Percentiles rank a stretch among this genome's conserved stretches.
Evolutionary conservation across 2,888 invertebrate genomes (phyloP).

Genomic region (Clusia tigrina): DNA sequence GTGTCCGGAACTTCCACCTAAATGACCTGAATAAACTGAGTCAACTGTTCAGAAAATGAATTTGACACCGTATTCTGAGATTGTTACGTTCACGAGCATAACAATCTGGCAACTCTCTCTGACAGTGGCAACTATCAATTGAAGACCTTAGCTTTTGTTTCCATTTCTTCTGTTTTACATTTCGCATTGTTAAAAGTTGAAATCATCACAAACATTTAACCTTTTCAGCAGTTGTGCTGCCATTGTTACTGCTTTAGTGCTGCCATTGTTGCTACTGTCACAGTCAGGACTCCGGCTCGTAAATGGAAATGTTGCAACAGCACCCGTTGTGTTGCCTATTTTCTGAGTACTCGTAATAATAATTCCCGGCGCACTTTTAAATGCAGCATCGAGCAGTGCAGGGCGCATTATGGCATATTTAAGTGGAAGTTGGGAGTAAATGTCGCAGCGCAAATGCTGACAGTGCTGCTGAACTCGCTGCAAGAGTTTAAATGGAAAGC

Average conservation of each 20-base stretch:
- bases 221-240: conserved; percentile 17
- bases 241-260: conserved; percentile 11
- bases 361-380: too few relatives aligned
- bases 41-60: too few relatives aligned
- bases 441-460: not conserved
- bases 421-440: not conserved
- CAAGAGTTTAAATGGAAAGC: too few relatives aligned
- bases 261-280: conserved; percentile 18
- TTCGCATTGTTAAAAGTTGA: conserved; percentile 24
- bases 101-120: conserved; percentile 3
- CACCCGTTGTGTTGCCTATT: not conserved
- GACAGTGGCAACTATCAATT: conserved; percentile 21
- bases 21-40: too few relatives aligned
- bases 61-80: not conserved
- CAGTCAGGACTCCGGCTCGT: conserved; percentile 19
- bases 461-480: not conserved
- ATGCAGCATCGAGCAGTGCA: not conserved
- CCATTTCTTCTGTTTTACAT: conserved; percentile 1
- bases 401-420: not conserved
- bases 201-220: conserved; percentile 27
- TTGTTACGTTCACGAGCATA: not conserved
- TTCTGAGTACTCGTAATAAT: not conserved
- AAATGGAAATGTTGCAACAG: conserved; percentile 22
- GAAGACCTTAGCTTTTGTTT: not conserved
- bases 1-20: too few relatives aligned